phyloP scores from a whole-genome alignment of 2,113 vertebrate genomes.

The Silurus meridionalis region DNA sequence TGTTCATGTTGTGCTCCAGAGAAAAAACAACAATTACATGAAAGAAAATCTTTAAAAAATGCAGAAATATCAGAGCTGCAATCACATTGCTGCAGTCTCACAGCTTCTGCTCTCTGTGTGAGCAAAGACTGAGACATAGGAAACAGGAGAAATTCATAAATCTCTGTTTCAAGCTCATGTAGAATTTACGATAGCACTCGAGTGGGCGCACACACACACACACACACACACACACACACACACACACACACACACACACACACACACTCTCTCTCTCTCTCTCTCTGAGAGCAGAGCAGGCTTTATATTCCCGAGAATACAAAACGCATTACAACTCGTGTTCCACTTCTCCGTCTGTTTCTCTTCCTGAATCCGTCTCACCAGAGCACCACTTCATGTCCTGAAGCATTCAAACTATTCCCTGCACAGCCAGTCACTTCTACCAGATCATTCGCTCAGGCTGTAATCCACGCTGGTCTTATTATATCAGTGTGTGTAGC shows the following conservation, averaged over 20 bases:
- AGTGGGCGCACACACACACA: not conserved
- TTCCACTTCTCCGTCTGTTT: not conserved
- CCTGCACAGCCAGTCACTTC: not conserved
- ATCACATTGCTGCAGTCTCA: not conserved
- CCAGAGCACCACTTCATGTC: not conserved
- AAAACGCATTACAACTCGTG: not conserved
- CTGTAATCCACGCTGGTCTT: not conserved
- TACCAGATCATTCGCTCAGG: not conserved
- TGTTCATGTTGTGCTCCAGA: not conserved
- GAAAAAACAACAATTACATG: not conserved
- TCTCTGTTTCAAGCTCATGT: not conserved
- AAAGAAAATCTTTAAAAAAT: not conserved
- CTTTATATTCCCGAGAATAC: not conserved
- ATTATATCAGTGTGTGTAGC: slow-evolving; percentile 3
- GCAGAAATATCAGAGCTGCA: not conserved
- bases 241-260: too few species aligned
- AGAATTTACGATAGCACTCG: slow-evolving; percentile 1
- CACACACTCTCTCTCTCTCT: too few species aligned
- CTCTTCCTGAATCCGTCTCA: not conserved
- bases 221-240: not conserved
- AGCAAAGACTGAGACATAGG: not conserved
- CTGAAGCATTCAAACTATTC: not conserved
- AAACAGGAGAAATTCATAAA: not conserved
- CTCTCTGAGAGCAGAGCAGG: not conserved
- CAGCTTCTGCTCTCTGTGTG: not conserved